phyloP scores from a whole-genome alignment of 37 sponge, comb jelly and placozoan genomes.

The Mnemiopsis leidyi region DNA sequence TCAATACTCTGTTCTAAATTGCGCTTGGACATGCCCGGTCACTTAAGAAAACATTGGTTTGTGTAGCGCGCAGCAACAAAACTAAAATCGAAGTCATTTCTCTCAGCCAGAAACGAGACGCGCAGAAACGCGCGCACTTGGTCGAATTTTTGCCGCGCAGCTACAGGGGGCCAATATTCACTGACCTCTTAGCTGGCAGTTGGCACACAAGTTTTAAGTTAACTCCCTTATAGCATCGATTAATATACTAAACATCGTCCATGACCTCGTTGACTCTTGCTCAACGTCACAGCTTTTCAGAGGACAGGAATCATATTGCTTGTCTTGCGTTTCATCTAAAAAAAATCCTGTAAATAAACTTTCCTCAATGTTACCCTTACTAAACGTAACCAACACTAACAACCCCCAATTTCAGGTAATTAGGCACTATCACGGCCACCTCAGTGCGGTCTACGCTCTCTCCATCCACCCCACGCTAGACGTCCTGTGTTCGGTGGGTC shows the following conservation, averaged over 20 bases:
- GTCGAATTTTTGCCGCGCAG: not conserved
- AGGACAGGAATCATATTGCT: too few species aligned
- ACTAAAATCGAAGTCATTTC: not conserved
- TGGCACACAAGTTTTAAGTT: too few species aligned
- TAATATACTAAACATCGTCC: too few species aligned
- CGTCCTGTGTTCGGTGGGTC: constrained; percentile 84
- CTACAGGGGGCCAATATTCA: not conserved
- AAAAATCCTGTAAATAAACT: too few species aligned
- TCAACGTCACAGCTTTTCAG: too few species aligned
- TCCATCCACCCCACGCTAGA: constrained; percentile 93
- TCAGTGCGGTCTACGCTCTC: constrained; percentile 91
- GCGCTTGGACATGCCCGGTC: too few species aligned
- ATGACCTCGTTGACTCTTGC: too few species aligned
- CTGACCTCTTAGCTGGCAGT: not conserved
- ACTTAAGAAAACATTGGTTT: not conserved
- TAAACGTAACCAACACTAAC: too few species aligned
- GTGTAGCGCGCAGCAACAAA: not conserved
- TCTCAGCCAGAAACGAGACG: not conserved
- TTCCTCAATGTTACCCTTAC: too few species aligned
- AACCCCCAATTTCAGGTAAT: constrained; percentile 84
- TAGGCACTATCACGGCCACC: constrained; percentile 97
- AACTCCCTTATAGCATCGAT: too few species aligned
- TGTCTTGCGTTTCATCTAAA: too few species aligned
- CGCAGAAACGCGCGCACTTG: not conserved
- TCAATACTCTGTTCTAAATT: too few species aligned